Evolutionary conservation across 1,140 invertebrate genomes (phyloP).

Genomic region (Sitodiplosis mosellana): DNA sequence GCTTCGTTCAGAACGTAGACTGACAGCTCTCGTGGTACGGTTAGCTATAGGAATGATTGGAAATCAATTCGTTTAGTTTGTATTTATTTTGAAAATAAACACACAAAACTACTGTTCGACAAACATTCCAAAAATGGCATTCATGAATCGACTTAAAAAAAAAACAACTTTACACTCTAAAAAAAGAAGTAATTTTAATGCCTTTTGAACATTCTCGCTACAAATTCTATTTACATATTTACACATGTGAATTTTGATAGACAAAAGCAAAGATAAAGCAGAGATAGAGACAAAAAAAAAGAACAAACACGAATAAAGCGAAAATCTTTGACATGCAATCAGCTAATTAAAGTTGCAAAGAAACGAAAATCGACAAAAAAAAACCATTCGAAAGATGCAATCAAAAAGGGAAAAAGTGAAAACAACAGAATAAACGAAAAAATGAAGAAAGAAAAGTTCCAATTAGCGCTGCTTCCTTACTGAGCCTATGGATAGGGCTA

Average conservation of each 20-base stretch:
- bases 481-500: conserved; percentile 49
- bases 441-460: background rate
- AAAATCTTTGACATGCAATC: too few species aligned
- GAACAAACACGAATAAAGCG: background rate
- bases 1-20: conserved; percentile 40
- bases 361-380: background rate
- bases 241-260: background rate
- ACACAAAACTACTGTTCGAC: too few species aligned
- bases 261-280: background rate
- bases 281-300: conserved; percentile 1
- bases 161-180: too few species aligned
- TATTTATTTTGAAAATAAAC: too few species aligned
- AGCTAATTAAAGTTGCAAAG: background rate
- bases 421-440: background rate
- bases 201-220: too few species aligned
- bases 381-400: background rate
- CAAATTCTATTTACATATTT: background rate
- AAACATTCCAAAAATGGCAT: too few species aligned
- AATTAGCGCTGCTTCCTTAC: conserved; percentile 28
- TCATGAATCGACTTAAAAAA: too few species aligned
- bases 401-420: background rate
- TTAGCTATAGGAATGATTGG: conserved; percentile 19
- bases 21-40: conserved; percentile 39
- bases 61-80: background rate
- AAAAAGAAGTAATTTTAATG: too few species aligned